Evolutionary conservation across 2,888 invertebrate genomes (phyloP).

Genomic region (Netelia melanura): DNA sequence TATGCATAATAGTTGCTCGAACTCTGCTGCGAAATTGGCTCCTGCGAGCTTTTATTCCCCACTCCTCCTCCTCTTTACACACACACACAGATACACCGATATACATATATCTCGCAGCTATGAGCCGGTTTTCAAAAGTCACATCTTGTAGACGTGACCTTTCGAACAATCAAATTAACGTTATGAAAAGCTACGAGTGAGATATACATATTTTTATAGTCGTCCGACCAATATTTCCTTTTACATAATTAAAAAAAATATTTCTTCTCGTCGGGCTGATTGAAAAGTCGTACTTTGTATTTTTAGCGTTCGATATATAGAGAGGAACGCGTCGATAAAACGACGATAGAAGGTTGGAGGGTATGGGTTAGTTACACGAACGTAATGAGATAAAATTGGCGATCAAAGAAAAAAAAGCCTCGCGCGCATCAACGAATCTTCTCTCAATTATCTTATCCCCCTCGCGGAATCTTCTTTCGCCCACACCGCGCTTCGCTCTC

Average conservation of each 20-base stretch:
- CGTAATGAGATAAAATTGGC: constrained; percentile 11
- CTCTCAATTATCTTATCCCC: constrained; percentile 24
- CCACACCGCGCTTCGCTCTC: background rate
- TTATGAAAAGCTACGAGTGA: background rate
- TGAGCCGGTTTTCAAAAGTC: background rate
- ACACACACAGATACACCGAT: background rate
- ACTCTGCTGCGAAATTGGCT: constrained; percentile 40
- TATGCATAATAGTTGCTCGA: constrained; percentile 61
- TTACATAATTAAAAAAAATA: background rate
- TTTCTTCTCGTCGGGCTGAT: background rate
- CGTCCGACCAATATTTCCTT: background rate
- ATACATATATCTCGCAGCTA: background rate
- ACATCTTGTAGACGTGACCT: background rate
- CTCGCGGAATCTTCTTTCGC: background rate
- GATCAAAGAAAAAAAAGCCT: background rate
- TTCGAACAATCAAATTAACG: background rate
- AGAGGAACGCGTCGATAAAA: background rate
- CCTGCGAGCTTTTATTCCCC: constrained; percentile 24
- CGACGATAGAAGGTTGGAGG: background rate
- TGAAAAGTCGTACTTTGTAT: background rate
- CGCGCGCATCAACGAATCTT: constrained; percentile 1
- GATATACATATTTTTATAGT: background rate
- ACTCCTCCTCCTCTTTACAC: background rate
- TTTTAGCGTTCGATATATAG: background rate
- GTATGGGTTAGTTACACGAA: constrained; percentile 11